Evolutionary conservation across 2,113 vertebrate species (phyloP).

Genomic region (Solea senegalensis): DNA sequence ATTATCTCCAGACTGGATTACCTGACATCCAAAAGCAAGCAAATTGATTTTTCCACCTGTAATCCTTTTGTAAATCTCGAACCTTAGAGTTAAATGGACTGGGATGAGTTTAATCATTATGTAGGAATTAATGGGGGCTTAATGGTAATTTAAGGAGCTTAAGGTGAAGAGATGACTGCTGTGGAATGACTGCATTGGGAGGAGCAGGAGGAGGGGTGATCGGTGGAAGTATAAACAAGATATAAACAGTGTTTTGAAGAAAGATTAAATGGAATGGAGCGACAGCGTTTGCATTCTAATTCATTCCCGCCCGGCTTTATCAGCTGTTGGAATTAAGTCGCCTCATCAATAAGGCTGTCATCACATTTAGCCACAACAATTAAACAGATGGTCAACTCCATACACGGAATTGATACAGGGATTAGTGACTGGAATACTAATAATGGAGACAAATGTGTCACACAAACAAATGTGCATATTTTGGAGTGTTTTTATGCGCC

Average conservation of each 20-base stretch:
- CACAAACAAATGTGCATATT: background rate
- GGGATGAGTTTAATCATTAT: conserved; percentile 72
- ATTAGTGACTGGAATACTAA: conserved; percentile 69
- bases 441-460: conserved; percentile 49
- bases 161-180: conserved; percentile 62
- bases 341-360: conserved; percentile 75
- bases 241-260: conserved; percentile 10
- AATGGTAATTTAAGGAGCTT: conserved; percentile 68
- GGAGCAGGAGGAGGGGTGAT: conserved; percentile 7
- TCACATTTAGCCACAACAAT: conserved; percentile 68
- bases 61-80: conserved; percentile 74
- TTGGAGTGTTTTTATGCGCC: too few relatives aligned
- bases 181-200: conserved; percentile 53
- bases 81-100: conserved; percentile 67
- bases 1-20: conserved; percentile 64
- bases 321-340: conserved; percentile 68
- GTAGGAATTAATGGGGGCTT: conserved; percentile 65
- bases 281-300: conserved; percentile 38
- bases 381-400: conserved; percentile 75
- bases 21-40: conserved; percentile 66
- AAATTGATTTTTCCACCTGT: conserved; percentile 74
- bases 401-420: conserved; percentile 64
- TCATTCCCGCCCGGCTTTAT: conserved; percentile 55
- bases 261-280: conserved; percentile 56
- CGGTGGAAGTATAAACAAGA: conserved; percentile 6